These are phyloP conservation scores for Kryptolebias ocellatus DNA, from an alignment of 2,797 vertebrate species.

Conservation along the genomic window DNA sequence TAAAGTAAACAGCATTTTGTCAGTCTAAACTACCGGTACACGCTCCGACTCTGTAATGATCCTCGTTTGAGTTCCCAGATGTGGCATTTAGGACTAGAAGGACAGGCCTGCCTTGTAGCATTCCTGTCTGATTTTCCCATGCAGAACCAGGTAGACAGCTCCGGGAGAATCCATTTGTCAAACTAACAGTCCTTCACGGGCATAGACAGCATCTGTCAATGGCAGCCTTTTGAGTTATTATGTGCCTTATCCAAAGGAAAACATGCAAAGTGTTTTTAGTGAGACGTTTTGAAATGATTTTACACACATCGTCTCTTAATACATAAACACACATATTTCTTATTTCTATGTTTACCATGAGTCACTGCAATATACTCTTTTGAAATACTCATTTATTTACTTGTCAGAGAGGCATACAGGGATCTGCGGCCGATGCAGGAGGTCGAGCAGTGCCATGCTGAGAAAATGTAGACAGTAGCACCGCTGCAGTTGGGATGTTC, in stretches of 20 bases:
- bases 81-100: slow-evolving; percentile 52
- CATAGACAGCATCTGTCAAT: slow-evolving; percentile 62
- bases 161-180: slow-evolving; percentile 63
- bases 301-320: slow-evolving; percentile 19
- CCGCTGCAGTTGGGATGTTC: slow-evolving; percentile 9
- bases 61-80: slow-evolving; percentile 47
- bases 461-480: slow-evolving; percentile 36
- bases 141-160: slow-evolving; percentile 58
- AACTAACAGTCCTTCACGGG: slow-evolving; percentile 51
- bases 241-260: slow-evolving; percentile 39
- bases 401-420: slow-evolving; percentile 29
- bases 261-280: slow-evolving; percentile 32
- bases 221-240: slow-evolving; percentile 63
- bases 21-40: slow-evolving; percentile 57
- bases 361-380: slow-evolving; percentile 31
- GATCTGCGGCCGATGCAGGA: slow-evolving; percentile 38
- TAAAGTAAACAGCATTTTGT: slow-evolving; percentile 65
- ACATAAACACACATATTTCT: slow-evolving; percentile 8
- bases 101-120: slow-evolving; percentile 55
- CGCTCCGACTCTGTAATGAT: slow-evolving; percentile 61
- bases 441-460: slow-evolving; percentile 38
- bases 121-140: slow-evolving; percentile 51
- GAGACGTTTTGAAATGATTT: slow-evolving; percentile 24
- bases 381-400: slow-evolving; percentile 41
- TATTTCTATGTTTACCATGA: slow-evolving; percentile 17